These are phyloP conservation scores for Acholoe squamosa DNA, from an alignment of 2,888 invertebrate species.

Conservation along the genomic window DNA sequence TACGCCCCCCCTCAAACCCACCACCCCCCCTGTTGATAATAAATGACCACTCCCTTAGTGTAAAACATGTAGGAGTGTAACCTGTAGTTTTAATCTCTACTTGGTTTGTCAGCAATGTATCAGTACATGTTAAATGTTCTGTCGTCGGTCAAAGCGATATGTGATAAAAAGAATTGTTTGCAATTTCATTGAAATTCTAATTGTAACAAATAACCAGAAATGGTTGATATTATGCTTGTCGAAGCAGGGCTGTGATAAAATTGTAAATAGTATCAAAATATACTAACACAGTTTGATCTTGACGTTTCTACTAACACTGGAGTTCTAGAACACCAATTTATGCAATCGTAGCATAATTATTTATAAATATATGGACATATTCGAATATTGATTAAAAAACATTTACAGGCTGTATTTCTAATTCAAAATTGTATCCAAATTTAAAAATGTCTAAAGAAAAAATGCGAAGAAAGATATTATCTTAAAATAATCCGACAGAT, in stretches of 20 bases:
- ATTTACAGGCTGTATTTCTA: no score
- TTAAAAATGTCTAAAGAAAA: no score
- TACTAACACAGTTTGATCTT: constrained; percentile 54
- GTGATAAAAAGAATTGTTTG: constrained; percentile 46
- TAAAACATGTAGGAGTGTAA: not conserved
- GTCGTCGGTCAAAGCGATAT: constrained; percentile 21
- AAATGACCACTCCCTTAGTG: not conserved
- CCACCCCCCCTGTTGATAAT: no score
- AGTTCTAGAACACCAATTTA: not conserved
- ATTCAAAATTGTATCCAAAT: no score
- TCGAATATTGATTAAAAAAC: no score
- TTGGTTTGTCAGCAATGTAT: not conserved
- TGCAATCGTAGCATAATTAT: not conserved
- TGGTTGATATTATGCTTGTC: constrained; percentile 52
- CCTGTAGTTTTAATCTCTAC: not conserved
- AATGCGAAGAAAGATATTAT: no score
- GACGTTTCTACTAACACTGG: constrained; percentile 19
- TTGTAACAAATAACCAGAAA: constrained; percentile 41
- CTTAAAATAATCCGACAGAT: no score
- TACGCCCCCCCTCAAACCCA: no score
- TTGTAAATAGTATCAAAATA: constrained; percentile 22
- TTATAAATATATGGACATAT: not conserved
- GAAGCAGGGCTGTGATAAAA: constrained; percentile 48
- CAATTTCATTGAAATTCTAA: not conserved
- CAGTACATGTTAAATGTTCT: not conserved